Evolutionary conservation across 2,797 vertebrate species (phyloP).

Genomic region (Danio kyathit): DNA sequence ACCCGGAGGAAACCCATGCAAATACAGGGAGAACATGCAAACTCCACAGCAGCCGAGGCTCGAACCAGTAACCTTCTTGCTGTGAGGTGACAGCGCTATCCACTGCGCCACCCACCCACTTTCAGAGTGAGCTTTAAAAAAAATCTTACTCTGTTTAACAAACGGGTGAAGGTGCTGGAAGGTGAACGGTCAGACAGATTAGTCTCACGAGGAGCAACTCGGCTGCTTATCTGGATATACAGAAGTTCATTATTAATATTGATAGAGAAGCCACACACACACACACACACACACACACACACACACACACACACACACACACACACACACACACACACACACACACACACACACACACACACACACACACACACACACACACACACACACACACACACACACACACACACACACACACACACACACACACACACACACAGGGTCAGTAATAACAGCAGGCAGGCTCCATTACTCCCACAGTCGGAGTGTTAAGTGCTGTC

Average conservation of each 20-base stretch:
- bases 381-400: slow-evolving; percentile 30
- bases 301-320: slow-evolving; percentile 53
- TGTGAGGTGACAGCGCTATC: too few species aligned
- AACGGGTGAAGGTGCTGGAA: neutral
- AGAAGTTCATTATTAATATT: slow-evolving; percentile 48
- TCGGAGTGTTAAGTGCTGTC: slow-evolving; percentile 86
- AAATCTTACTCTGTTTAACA: neutral
- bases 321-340: slow-evolving; percentile 33
- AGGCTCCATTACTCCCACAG: slow-evolving; percentile 82
- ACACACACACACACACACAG: slow-evolving; percentile 55
- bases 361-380: slow-evolving; percentile 48
- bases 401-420: slow-evolving; percentile 44
- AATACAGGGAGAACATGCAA: too few species aligned
- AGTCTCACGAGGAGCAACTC: slow-evolving; percentile 5
- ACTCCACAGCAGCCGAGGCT: too few species aligned
- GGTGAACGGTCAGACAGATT: neutral
- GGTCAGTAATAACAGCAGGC: slow-evolving; percentile 81
- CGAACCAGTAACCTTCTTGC: too few species aligned
- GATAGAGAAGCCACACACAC: slow-evolving; percentile 31
- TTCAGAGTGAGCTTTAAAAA: neutral
- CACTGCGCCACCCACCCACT: too few species aligned
- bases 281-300: slow-evolving; percentile 4
- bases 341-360: slow-evolving; percentile 51
- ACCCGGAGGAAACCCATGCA: too few species aligned
- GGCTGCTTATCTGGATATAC: slow-evolving; percentile 5